These are phyloP conservation scores for Macrophya annulata DNA, from an alignment of 2,888 invertebrate species.

Conservation along the genomic window DNA sequence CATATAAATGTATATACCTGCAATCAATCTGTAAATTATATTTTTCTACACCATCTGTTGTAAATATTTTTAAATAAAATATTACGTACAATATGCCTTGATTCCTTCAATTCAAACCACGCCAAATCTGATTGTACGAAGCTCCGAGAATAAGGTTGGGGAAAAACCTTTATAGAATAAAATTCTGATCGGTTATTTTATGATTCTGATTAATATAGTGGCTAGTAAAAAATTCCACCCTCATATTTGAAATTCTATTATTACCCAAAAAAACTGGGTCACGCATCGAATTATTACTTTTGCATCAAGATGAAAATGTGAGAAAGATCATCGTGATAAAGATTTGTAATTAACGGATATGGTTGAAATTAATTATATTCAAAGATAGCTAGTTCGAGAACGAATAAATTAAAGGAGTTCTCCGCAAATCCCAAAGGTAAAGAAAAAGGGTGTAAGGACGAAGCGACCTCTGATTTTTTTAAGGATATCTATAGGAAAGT, in stretches of 20 bases:
- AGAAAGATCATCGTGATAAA: not conserved
- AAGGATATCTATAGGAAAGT: constrained; percentile 26
- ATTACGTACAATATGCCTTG: not conserved
- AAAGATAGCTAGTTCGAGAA: not conserved
- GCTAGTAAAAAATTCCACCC: not conserved
- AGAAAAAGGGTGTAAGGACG: constrained; percentile 23
- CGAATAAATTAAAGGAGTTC: constrained; percentile 8
- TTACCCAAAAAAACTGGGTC: not conserved
- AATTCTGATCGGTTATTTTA: not conserved
- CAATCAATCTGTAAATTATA: constrained; percentile 46
- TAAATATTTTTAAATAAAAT: constrained; percentile 38
- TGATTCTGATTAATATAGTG: not conserved
- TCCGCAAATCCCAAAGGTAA: not conserved
- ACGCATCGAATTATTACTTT: not conserved
- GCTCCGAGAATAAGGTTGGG: not conserved
- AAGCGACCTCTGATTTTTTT: constrained; percentile 11
- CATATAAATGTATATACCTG: not conserved
- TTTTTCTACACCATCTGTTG: constrained; percentile 43
- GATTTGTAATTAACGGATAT: not conserved
- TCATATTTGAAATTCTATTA: not conserved
- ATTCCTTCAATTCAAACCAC: not conserved
- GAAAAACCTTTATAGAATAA: not conserved
- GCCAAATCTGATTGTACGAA: not conserved
- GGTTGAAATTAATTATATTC: constrained; percentile 6
- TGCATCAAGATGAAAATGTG: not conserved